Evolutionary conservation across 2,113 vertebrate species (phyloP).

Genomic region (Petrocephalus zakoni): DNA sequence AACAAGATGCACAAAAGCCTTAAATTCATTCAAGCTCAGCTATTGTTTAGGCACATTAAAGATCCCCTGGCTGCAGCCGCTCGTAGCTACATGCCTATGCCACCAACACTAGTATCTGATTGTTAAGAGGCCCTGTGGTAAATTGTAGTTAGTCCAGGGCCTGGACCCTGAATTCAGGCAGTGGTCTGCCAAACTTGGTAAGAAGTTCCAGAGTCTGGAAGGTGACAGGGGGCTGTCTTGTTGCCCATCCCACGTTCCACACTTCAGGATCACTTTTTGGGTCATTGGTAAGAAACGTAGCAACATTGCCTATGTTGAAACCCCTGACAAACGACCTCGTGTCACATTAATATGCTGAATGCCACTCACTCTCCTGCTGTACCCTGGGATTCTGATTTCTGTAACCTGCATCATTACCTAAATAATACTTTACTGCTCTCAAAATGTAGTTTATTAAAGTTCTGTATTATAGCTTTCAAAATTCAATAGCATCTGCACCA

Average conservation of each 20-base stretch:
- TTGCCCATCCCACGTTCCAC: neutral
- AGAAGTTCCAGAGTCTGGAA: neutral
- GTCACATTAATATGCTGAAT: neutral
- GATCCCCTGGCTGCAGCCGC: too few relatives aligned
- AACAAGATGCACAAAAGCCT: neutral
- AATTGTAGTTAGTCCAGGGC: neutral
- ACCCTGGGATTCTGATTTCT: neutral
- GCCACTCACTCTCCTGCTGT: neutral
- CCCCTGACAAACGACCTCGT: neutral
- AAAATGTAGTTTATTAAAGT: neutral
- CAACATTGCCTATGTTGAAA: neutral
- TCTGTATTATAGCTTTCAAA: neutral
- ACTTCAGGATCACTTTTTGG: neutral
- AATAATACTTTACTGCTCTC: neutral
- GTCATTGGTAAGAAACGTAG: neutral
- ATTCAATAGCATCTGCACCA: neutral
- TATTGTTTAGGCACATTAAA: neutral
- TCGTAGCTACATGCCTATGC: neutral
- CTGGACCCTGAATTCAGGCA: neutral
- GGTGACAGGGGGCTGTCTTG: neutral
- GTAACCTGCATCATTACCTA: neutral
- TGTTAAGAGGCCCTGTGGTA: neutral
- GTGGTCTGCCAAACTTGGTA: neutral
- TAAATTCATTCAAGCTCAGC: neutral
- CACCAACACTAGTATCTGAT: neutral